These are phyloP conservation scores for Aspiorhynchus laticeps DNA, from an alignment of 2,113 vertebrate species.

Conservation along the genomic window DNA sequence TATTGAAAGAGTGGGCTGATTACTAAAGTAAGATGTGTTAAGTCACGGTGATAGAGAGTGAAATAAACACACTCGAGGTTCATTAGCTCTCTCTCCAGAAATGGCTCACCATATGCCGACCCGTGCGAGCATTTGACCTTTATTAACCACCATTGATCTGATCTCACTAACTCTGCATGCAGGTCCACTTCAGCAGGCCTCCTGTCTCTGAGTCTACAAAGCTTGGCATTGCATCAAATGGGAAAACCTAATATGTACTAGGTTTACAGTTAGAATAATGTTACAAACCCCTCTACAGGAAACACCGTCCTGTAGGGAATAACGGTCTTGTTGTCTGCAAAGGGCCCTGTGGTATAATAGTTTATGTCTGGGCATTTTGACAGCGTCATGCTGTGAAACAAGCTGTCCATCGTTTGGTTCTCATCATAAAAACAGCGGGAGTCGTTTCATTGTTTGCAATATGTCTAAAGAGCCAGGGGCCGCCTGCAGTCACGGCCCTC, in stretches of 20 bases:
- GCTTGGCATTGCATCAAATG: background rate
- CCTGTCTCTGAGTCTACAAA: background rate
- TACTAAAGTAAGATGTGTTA: background rate
- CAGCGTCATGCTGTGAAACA: conserved; percentile 30
- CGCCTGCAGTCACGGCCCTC: background rate
- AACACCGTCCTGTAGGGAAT: background rate
- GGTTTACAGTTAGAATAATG: background rate
- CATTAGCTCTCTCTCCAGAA: background rate
- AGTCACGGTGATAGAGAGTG: background rate
- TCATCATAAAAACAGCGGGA: conserved; percentile 42
- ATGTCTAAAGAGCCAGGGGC: background rate
- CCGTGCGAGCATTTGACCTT: conserved; percentile 35
- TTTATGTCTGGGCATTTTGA: conserved; percentile 21
- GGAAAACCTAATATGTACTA: background rate
- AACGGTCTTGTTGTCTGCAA: background rate
- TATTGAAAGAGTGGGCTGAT: background rate
- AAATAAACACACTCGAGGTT: background rate
- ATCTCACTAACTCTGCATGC: conserved; percentile 33
- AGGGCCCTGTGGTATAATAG: background rate
- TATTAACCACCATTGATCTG: conserved; percentile 50
- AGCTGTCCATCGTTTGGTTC: conserved; percentile 23
- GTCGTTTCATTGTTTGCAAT: conserved; percentile 30
- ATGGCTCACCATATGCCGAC: background rate
- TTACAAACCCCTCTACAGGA: background rate
- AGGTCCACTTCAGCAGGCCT: conserved; percentile 12